A percentile compares a stretch with the other conserved stretches of the same genome.
These are phyloP conservation scores for Acanthacorydalis orientalis DNA, from an alignment of 2,888 invertebrate species.

Conservation along the genomic window DNA sequence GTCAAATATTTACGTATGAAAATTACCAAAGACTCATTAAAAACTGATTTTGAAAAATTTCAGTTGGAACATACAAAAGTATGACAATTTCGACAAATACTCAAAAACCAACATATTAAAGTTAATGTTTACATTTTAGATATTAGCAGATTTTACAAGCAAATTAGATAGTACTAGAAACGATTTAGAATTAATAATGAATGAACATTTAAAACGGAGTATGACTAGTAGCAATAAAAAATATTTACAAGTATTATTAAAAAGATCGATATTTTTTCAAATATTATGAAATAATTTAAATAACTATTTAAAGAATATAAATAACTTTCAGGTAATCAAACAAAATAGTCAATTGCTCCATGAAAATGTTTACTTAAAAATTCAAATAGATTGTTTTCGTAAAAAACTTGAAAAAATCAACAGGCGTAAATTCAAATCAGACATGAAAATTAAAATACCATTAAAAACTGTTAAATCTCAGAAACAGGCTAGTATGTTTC, in stretches of 20 bases:
- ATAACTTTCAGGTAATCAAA: slow-evolving; percentile 20
- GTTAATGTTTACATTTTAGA: slow-evolving; percentile 13
- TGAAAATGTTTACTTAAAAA: slow-evolving; percentile 23
- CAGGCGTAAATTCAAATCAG: slow-evolving; percentile 15
- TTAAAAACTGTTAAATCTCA: too few species aligned
- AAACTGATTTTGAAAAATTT: slow-evolving; percentile 18
- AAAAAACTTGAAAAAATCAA: slow-evolving; percentile 17
- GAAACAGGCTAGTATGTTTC: too few species aligned
- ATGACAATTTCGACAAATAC: slow-evolving; percentile 3
- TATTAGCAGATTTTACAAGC: slow-evolving; percentile 17
- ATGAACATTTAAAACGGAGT: slow-evolving; percentile 17
- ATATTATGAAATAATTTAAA: neutral
- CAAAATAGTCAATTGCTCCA: slow-evolving; percentile 24
- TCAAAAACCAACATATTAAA: neutral
- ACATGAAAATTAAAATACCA: slow-evolving; percentile 10
- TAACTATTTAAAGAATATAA: neutral
- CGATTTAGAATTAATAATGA: slow-evolving; percentile 19
- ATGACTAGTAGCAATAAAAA: slow-evolving; percentile 24
- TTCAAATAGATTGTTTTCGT: slow-evolving; percentile 20
- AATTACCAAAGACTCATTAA: slow-evolving; percentile 22
- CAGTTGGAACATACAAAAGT: slow-evolving; percentile 20
- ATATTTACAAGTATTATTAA: slow-evolving; percentile 22
- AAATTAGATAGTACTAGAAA: slow-evolving; percentile 19
- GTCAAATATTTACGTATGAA: slow-evolving; percentile 27
- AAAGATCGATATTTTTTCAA: neutral